These are phyloP conservation scores for Scelioninae gen. 2 DNA, from an alignment of 2,888 invertebrate species.

Conservation along the genomic window DNA sequence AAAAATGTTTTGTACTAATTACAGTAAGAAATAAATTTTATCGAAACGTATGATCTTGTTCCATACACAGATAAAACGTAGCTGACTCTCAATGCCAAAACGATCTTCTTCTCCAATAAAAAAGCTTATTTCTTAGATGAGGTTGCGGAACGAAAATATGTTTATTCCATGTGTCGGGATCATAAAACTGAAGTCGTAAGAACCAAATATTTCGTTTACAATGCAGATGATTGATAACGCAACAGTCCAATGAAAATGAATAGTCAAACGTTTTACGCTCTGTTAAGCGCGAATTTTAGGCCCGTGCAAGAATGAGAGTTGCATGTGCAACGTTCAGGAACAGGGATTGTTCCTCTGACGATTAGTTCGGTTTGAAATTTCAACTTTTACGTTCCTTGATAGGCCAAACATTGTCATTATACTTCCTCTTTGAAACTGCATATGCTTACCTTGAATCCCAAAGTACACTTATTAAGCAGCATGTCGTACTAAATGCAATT, in stretches of 20 bases:
- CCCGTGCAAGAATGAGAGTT: slow-evolving; percentile 47
- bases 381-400: slow-evolving; percentile 15
- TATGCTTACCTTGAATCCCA: neutral
- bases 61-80: too few species aligned
- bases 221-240: slow-evolving; percentile 48
- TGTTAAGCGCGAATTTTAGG: slow-evolving; percentile 61
- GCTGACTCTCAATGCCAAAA: too few species aligned
- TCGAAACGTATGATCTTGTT: too few species aligned
- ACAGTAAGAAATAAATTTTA: too few species aligned
- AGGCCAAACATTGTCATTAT: slow-evolving; percentile 34
- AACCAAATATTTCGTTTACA: slow-evolving; percentile 35
- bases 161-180: neutral
- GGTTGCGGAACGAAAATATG: slow-evolving; percentile 10
- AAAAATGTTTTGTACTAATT: too few species aligned
- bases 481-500: slow-evolving; percentile 21
- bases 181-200: slow-evolving; percentile 14
- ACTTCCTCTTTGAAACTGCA: slow-evolving; percentile 23
- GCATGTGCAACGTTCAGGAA: slow-evolving; percentile 61
- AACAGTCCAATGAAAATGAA: slow-evolving; percentile 57
- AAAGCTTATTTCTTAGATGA: neutral
- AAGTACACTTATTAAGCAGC: slow-evolving; percentile 4
- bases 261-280: slow-evolving; percentile 61
- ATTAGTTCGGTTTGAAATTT: slow-evolving; percentile 41
- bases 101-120: too few species aligned
- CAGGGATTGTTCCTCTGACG: slow-evolving; percentile 36